phyloP scores from a whole-genome alignment of 92 coral and sea anemone species.

The Micromussa lordhowensis region DNA sequence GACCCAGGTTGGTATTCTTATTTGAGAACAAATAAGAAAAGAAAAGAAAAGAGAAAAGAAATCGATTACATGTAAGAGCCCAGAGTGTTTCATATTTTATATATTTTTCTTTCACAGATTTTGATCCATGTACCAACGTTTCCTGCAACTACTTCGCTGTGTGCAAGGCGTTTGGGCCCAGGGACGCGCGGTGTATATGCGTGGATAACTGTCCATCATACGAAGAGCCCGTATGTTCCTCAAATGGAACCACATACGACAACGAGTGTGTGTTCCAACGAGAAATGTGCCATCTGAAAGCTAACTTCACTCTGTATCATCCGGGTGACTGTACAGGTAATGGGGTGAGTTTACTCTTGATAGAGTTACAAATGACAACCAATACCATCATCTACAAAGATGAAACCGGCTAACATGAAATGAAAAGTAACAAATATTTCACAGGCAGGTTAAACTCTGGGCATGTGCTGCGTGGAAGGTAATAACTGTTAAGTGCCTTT shows the following conservation, averaged over 20 bases:
- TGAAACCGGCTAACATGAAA: background rate
- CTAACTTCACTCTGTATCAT: conserved; percentile 60
- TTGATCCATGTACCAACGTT: conserved; percentile 66
- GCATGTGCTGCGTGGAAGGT: too few relatives aligned
- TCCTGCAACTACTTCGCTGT: conserved; percentile 63
- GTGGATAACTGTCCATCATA: conserved; percentile 63
- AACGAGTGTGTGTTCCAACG: conserved; percentile 63
- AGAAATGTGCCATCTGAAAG: conserved; percentile 65
- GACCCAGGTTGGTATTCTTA: background rate
- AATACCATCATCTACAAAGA: too few relatives aligned
- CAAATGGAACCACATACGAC: conserved; percentile 71
- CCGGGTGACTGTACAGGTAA: conserved; percentile 73
- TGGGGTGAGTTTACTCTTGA: background rate
- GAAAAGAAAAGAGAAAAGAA: too few relatives aligned
- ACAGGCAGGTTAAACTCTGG: too few relatives aligned
- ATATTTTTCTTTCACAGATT: conserved; percentile 27
- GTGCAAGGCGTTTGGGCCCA: conserved; percentile 69
- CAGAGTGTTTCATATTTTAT: background rate
- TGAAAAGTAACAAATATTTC: too few relatives aligned
- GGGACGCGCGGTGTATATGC: conserved; percentile 69
- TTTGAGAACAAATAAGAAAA: too few relatives aligned
- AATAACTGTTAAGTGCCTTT: too few relatives aligned
- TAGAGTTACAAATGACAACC: background rate
- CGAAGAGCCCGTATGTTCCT: conserved; percentile 74
- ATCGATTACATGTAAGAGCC: too few relatives aligned